These are phyloP conservation scores for Limnephilus rhombicus DNA, from an alignment of 2,888 invertebrate genomes.

Conservation along the genomic window DNA sequence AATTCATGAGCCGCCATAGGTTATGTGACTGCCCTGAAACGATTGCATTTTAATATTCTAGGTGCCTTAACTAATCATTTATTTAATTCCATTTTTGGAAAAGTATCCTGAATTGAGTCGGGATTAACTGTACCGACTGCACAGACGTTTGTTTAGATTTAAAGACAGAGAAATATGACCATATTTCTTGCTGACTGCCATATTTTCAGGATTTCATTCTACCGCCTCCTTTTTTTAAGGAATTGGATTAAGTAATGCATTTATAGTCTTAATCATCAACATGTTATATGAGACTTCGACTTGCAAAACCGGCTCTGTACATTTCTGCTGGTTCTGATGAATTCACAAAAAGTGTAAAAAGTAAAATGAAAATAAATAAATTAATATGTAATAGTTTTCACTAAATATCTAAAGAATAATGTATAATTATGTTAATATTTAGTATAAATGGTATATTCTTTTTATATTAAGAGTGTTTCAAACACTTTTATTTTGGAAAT, in stretches of 20 bases:
- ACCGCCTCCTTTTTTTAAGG: conserved; percentile 3
- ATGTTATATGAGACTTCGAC: too few species aligned
- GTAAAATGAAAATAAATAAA: too few species aligned
- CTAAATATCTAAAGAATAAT: too few species aligned
- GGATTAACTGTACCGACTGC: not conserved
- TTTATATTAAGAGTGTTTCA: too few species aligned
- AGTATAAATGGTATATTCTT: too few species aligned
- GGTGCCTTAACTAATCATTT: not conserved
- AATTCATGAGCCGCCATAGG: too few species aligned
- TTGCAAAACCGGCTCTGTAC: too few species aligned
- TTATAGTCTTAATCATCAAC: not conserved
- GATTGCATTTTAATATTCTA: not conserved
- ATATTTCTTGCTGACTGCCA: conserved; percentile 19
- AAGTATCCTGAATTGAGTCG: not conserved
- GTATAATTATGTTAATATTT: too few species aligned
- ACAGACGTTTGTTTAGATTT: not conserved
- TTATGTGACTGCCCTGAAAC: not conserved
- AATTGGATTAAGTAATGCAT: not conserved
- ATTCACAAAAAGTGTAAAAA: too few species aligned
- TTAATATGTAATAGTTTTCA: too few species aligned
- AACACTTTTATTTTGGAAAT: too few species aligned
- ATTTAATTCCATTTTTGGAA: not conserved
- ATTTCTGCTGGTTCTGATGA: too few species aligned
- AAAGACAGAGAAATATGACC: not conserved
- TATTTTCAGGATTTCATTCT: conserved; percentile 20